Conservation (phyloP, 2,113 vertebrate species). For the Setophaga petechia region DNA sequence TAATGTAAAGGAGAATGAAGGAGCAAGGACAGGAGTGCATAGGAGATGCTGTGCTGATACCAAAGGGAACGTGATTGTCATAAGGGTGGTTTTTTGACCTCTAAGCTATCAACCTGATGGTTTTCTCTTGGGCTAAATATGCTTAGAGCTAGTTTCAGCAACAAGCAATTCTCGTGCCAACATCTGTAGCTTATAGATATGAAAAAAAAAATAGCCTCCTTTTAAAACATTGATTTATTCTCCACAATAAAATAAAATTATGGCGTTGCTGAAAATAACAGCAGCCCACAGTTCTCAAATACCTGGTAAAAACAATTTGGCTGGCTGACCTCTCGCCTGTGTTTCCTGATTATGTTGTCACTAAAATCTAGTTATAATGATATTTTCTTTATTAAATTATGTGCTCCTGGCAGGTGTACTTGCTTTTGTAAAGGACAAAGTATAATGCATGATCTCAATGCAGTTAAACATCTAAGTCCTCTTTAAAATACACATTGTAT, state of each 20-base stretch:
- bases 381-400: slow-evolving; percentile 53
- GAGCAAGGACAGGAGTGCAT: not conserved
- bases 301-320: not conserved
- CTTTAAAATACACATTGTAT: slow-evolving; percentile 21
- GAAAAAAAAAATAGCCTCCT: not conserved
- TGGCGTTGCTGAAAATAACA: slow-evolving; percentile 35
- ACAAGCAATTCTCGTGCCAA: not conserved
- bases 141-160: slow-evolving; percentile 4
- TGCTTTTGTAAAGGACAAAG: slow-evolving; percentile 38
- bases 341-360: slow-evolving; percentile 39
- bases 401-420: not conserved
- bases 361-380: slow-evolving; percentile 35
- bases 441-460: slow-evolving; percentile 4
- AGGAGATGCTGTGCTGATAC: not conserved
- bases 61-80: not conserved
- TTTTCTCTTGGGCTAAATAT: not conserved
- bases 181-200: slow-evolving; percentile 1
- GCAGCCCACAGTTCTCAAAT: not conserved
- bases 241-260: slow-evolving; percentile 44
- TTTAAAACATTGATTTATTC: slow-evolving; percentile 54
- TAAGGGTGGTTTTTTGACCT: not conserved
- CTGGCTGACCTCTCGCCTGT: not conserved
- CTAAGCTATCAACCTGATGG: not conserved
- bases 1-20: not conserved
- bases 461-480: slow-evolving; percentile 1